Evolutionary conservation across 64 coral and sea anemone species (phyloP).

Genomic region (Acropora tenuis): DNA sequence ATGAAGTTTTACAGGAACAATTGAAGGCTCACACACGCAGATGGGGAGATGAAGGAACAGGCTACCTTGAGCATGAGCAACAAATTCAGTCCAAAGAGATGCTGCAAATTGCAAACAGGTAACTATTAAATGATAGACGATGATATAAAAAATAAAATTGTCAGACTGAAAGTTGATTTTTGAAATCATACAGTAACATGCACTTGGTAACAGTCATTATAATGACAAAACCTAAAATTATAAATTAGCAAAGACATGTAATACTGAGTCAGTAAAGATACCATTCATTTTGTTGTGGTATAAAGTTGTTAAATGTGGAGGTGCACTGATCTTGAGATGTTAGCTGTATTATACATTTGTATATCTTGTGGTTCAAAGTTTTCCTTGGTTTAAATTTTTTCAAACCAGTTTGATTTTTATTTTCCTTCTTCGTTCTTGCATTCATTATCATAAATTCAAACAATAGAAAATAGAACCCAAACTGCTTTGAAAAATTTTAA

Average conservation of each 20-base stretch:
- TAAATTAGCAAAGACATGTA: slow-evolving; percentile 22
- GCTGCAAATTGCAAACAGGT: slow-evolving; percentile 53
- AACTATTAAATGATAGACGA: slow-evolving; percentile 5
- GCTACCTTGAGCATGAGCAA: slow-evolving; percentile 52
- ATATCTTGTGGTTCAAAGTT: neutral
- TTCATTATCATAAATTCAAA: slow-evolving; percentile 4
- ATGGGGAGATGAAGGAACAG: slow-evolving; percentile 62
- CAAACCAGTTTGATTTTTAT: slow-evolving; percentile 3
- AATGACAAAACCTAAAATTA: slow-evolving; percentile 18
- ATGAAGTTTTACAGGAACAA: slow-evolving; percentile 51
- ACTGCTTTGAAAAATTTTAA: slow-evolving; percentile 8
- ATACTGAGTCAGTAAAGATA: neutral
- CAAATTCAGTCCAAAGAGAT: slow-evolving; percentile 43
- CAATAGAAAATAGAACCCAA: slow-evolving; percentile 3
- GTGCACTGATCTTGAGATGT: slow-evolving; percentile 1
- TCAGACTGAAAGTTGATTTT: neutral
- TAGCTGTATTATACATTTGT: neutral
- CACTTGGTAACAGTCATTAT: slow-evolving; percentile 6
- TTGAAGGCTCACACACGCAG: slow-evolving; percentile 31
- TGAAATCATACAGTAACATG: slow-evolving; percentile 9
- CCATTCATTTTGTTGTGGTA: neutral
- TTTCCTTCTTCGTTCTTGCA: neutral
- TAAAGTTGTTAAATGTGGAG: slow-evolving; percentile 1
- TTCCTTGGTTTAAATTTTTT: neutral
- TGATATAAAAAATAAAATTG: slow-evolving; percentile 24